phyloP scores from a whole-genome alignment of 2,888 invertebrate genomes.

The Macrophya alboannulata region DNA sequence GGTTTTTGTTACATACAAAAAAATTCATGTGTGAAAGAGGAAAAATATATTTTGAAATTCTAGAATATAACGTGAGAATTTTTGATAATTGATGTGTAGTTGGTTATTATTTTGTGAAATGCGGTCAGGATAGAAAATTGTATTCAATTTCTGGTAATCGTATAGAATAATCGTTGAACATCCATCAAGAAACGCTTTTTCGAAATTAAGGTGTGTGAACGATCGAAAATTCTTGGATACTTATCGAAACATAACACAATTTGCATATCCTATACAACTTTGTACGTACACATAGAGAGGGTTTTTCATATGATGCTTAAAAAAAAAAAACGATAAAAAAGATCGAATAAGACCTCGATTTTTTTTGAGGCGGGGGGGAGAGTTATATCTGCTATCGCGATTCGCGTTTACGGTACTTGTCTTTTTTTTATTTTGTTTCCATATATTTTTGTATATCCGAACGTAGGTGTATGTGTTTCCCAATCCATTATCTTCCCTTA shows the following conservation, averaged over 20 bases:
- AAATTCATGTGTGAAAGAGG: neutral
- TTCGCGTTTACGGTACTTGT: neutral
- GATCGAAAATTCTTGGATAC: neutral
- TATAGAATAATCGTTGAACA: too few species aligned
- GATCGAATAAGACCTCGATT: neutral
- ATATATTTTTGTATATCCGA: neutral
- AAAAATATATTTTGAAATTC: neutral
- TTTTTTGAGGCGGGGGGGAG: too few species aligned
- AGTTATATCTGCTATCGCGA: neutral
- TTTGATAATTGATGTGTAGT: too few species aligned
- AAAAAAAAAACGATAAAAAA: neutral
- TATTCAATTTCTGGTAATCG: neutral
- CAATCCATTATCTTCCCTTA: constrained; percentile 9
- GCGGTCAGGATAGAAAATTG: neutral
- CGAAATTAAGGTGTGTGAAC: neutral
- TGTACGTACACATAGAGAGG: neutral
- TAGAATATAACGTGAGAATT: neutral
- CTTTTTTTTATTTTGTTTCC: neutral
- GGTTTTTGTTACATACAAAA: too few species aligned
- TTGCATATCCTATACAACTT: neutral
- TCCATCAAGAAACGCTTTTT: too few species aligned
- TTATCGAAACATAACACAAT: neutral
- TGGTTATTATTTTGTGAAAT: too few species aligned
- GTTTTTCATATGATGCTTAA: neutral
- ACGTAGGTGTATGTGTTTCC: neutral